Evolutionary conservation across 2,797 vertebrate genomes (phyloP), one percentile per base, ranked within the genome.

Genomic region (Austrolebias charrua): DNA sequence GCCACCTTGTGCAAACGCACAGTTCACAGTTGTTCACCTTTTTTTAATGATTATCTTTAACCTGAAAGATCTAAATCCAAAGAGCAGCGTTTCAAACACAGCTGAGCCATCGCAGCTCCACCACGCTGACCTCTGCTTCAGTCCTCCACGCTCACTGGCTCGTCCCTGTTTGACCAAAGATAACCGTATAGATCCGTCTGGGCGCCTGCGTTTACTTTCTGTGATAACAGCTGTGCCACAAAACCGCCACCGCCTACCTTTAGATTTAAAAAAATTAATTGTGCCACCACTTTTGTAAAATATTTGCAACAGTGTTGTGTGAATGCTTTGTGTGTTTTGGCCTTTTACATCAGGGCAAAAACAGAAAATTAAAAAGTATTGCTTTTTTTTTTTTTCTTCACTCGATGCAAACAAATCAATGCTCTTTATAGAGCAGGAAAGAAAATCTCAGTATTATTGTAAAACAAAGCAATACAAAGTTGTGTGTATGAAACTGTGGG

Each of bases 111-210:
- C 63, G 47, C 68, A 56, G 66, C 48, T 71, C 29, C 65, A 44
- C 65, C 66, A 58, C 54, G 51, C 62, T 48, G 79, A 88, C 89
- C 85, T 88, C 87, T 80, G 83, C 73, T 79, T 73, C 51, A 55
- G 71, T 81, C 66, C 60, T 71, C 75, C 59, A 80, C 71, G 54
- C 74, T 68, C 63, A 78, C 79, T 78, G 78, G 69, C 79, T 86
- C 73, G 48, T 79, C 82, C 72, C 80, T n/a, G 31, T 35, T 91
- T 78, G 79, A 93, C 93, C 93, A 93, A 94, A 94, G 93, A 93
- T 89, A 78, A 86, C 88, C 55, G 8, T 61, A 81, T 78, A 59
- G 86, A 86, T 78, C 79, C 64, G 64, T 67, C 77, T 76, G 69
- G 44, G 67, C 44, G 29, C 73, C 52, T 13, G 53, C 87, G 88